Percentiles rank a stretch among this genome's conserved stretches.
phyloP scores from a whole-genome alignment of 2,797 vertebrate genomes.

The Malurus leucopterus region DNA sequence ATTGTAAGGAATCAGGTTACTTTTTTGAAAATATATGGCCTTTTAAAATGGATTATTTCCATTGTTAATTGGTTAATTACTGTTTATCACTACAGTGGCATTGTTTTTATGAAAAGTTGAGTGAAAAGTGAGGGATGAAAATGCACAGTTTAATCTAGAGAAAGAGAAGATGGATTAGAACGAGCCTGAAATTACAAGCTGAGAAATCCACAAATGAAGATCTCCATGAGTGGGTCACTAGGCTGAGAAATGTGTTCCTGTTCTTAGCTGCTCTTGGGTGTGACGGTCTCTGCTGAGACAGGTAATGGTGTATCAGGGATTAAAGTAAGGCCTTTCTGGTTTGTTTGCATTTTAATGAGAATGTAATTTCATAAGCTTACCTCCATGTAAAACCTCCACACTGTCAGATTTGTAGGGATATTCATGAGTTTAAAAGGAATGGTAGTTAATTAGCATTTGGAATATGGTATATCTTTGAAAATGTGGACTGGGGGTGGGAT shows the following conservation, averaged over 20 bases:
- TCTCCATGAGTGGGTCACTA: not conserved
- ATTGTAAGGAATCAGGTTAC: not conserved
- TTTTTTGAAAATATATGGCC: not conserved
- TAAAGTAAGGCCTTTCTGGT: constrained; percentile 10
- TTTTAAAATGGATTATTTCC: not conserved
- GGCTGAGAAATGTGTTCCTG: not conserved
- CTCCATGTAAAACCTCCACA: not conserved
- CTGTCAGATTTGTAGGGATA: constrained; percentile 36
- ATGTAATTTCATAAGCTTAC: constrained; percentile 16
- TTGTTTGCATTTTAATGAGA: constrained; percentile 43
- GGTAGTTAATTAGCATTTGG: constrained; percentile 38
- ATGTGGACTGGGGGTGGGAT: not conserved
- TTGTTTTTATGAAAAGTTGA: not conserved
- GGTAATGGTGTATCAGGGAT: constrained; percentile 1
- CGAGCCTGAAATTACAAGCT: not conserved
- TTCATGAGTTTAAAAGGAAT: constrained; percentile 18
- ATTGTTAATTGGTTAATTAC: constrained; percentile 9
- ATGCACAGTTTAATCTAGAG: not conserved
- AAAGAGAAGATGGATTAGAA: not conserved
- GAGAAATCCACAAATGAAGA: not conserved
- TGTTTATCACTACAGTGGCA: not conserved
- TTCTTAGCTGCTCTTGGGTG: not conserved
- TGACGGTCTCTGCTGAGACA: not conserved
- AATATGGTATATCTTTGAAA: constrained; percentile 18
- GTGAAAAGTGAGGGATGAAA: not conserved